Conservation (phyloP, 2,797 vertebrate genomes). For the Sebastes elongatus region DNA sequence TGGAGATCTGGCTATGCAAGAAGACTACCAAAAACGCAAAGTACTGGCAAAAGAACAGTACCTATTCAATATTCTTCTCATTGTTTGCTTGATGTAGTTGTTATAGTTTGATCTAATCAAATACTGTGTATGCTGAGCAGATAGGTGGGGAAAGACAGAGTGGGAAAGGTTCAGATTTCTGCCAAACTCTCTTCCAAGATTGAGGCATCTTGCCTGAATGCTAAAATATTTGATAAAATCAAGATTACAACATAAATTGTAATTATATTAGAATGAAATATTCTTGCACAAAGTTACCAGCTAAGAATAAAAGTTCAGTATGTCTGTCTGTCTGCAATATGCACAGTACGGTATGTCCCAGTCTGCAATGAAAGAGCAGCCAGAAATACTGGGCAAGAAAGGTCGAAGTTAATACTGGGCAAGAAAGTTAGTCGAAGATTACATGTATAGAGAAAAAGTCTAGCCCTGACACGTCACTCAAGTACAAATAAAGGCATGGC, state of each 20-base stretch:
- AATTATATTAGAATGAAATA: neutral
- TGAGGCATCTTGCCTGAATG: neutral
- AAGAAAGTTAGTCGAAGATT: neutral
- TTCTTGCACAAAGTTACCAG: neutral
- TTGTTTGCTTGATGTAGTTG: too few relatives aligned
- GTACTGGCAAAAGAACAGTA: too few relatives aligned
- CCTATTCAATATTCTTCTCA: too few relatives aligned
- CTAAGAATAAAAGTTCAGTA: neutral
- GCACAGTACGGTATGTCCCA: neutral
- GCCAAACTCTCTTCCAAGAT: neutral
- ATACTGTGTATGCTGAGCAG: neutral
- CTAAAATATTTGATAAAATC: neutral
- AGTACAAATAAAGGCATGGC: neutral
- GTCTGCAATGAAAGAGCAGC: neutral
- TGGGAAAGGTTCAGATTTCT: neutral
- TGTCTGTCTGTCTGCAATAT: neutral
- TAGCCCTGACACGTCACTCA: neutral
- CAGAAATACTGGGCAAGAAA: neutral
- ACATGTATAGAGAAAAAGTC: neutral
- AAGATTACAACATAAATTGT: neutral
- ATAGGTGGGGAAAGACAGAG: neutral
- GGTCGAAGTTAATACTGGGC: neutral
- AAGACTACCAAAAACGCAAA: too few relatives aligned
- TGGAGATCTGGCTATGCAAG: too few relatives aligned
- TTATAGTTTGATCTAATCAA: neutral